These are phyloP conservation scores for Taxidea taxus DNA, from an alignment of 2,113 vertebrate species.

Conservation along the genomic window DNA sequence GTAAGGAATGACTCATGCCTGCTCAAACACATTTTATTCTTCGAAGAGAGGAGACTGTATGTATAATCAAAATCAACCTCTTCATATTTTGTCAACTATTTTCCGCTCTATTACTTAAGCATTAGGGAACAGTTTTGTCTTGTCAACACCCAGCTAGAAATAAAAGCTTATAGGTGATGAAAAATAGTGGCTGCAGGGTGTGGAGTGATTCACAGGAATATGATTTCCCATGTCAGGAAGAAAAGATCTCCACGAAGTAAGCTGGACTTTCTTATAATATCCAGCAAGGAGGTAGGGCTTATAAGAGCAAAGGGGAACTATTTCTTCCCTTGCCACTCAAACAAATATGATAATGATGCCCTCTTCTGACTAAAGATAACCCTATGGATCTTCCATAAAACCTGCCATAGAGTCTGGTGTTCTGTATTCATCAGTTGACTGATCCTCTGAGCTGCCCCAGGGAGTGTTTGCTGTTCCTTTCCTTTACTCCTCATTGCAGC, in stretches of 20 bases:
- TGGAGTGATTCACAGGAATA: conserved; percentile 42
- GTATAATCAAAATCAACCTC: conserved; percentile 67
- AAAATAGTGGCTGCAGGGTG: conserved; percentile 47
- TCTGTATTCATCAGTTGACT: background rate
- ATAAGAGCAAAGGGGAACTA: background rate
- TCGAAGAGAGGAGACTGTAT: conserved; percentile 41
- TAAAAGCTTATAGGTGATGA: conserved; percentile 51
- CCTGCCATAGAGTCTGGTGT: background rate
- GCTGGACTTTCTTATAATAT: background rate
- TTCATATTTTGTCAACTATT: conserved; percentile 64
- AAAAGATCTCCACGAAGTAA: background rate
- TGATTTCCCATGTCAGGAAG: background rate
- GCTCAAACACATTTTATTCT: conserved; percentile 57
- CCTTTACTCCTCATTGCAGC: background rate
- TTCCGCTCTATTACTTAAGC: conserved; percentile 65
- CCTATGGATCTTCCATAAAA: background rate
- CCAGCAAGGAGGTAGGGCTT: background rate
- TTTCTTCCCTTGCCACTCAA: background rate
- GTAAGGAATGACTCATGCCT: conserved; percentile 55
- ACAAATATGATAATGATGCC: background rate
- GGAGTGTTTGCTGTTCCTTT: background rate
- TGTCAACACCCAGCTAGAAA: conserved; percentile 69
- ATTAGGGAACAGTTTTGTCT: conserved; percentile 52
- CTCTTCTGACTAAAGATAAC: background rate
- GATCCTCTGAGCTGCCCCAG: background rate